phyloP scores from a whole-genome alignment of 2,888 invertebrate genomes.

The Arge pagana region DNA sequence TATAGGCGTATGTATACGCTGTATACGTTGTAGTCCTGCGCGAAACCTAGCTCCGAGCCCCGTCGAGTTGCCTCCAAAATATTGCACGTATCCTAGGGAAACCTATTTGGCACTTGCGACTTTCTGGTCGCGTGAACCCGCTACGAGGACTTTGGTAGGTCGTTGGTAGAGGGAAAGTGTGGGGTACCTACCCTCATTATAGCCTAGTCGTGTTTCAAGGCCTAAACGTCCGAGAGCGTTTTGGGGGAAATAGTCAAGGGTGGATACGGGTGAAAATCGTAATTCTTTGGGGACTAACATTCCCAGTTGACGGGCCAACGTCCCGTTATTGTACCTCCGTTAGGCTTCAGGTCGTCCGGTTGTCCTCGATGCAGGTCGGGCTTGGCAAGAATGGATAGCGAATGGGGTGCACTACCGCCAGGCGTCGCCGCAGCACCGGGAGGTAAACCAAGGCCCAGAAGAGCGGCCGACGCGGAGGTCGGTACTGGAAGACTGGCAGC shows the following conservation, averaged over 20 bases:
- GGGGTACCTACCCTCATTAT: no score
- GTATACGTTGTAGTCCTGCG: no score
- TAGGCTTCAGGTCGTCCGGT: constrained; percentile 75
- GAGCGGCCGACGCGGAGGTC: constrained; percentile 59
- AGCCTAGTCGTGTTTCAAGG: no score
- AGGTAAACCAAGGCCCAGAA: constrained; percentile 58
- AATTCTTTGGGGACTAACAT: background rate
- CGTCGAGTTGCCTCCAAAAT: no score
- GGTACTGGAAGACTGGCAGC: constrained; percentile 59
- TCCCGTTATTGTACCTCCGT: constrained; percentile 79
- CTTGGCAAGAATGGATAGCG: constrained; percentile 77
- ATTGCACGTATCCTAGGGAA: no score
- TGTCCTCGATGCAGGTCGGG: constrained; percentile 73
- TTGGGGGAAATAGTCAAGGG: background rate
- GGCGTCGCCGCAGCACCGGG: constrained; percentile 63
- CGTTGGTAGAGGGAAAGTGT: no score
- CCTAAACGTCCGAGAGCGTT: background rate
- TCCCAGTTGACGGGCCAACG: no score
- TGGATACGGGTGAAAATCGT: background rate
- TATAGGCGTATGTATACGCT: no score
- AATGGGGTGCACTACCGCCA: constrained; percentile 72
- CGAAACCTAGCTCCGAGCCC: no score
- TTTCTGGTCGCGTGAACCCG: no score
- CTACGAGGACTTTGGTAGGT: no score
- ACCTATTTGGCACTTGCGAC: no score